Conservation (phyloP, 2,113 vertebrate species). For the Crypturellus undulatus region DNA sequence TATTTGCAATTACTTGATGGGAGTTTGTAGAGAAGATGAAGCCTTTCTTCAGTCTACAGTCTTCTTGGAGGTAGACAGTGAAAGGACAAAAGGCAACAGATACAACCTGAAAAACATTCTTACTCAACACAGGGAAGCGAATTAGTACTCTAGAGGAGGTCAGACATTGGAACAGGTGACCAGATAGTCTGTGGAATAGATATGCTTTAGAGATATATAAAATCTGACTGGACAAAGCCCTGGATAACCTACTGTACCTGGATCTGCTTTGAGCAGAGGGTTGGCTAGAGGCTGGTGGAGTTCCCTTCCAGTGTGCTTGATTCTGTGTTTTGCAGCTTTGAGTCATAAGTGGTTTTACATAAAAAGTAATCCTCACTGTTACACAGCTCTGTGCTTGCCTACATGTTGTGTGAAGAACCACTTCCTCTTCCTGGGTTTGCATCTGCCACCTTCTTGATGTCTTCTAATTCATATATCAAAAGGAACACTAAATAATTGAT, state of each 20-base stretch:
- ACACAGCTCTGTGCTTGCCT: not conserved
- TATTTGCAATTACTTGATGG: not conserved
- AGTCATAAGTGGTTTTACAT: not conserved
- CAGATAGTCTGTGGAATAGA: not conserved
- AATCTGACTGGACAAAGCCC: not conserved
- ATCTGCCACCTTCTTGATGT: not conserved
- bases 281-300: not conserved
- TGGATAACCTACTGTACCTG: not conserved
- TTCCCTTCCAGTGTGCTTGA: accelerated
- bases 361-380: not conserved
- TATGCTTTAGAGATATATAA: not conserved
- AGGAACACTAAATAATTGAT: not conserved
- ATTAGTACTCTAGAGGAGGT: not conserved
- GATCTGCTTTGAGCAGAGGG: not conserved
- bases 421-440: not conserved
- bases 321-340: not conserved
- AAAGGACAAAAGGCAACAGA: not conserved
- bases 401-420: not conserved
- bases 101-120: not conserved
- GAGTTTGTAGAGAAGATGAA: not conserved
- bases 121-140: not conserved
- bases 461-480: not conserved
- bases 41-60: not conserved
- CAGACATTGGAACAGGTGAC: not conserved
- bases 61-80: not conserved